A percentile compares a stretch with the other conserved stretches of the same genome.
Evolutionary conservation across 2,888 invertebrate genomes (phyloP).

Genomic region (Apotomis capreana): DNA sequence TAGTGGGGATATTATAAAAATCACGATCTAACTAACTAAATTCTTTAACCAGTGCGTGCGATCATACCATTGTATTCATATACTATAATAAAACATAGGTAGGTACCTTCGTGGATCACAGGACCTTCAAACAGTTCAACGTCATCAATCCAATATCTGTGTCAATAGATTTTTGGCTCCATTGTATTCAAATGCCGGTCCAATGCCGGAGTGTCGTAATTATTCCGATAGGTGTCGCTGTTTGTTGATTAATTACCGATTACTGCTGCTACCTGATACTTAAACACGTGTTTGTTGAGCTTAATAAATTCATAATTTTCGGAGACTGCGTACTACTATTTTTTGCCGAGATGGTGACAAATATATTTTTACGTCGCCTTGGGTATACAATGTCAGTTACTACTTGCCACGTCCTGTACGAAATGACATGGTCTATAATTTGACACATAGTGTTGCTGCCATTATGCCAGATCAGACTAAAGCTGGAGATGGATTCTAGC

Average conservation of each 20-base stretch:
- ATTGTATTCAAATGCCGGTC: constrained; percentile 22
- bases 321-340: too few species aligned
- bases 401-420: too few species aligned
- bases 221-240: background rate
- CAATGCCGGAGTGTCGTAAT: constrained; percentile 17
- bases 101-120: background rate
- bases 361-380: too few species aligned
- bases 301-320: too few species aligned
- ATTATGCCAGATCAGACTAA: too few species aligned
- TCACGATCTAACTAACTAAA: background rate
- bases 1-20: too few species aligned
- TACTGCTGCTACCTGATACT: background rate
- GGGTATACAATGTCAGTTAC: too few species aligned
- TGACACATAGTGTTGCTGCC: too few species aligned
- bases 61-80: background rate
- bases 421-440: too few species aligned
- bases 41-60: background rate
- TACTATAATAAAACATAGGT: background rate
- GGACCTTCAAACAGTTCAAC: constrained; percentile 18
- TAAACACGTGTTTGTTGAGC: background rate
- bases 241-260: constrained; percentile 3
- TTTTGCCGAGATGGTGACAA: too few species aligned
- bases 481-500: too few species aligned
- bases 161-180: constrained; percentile 15
- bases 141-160: constrained; percentile 2